phyloP scores from a whole-genome alignment of 2,797 vertebrate species.

The Poecilia velifera region DNA sequence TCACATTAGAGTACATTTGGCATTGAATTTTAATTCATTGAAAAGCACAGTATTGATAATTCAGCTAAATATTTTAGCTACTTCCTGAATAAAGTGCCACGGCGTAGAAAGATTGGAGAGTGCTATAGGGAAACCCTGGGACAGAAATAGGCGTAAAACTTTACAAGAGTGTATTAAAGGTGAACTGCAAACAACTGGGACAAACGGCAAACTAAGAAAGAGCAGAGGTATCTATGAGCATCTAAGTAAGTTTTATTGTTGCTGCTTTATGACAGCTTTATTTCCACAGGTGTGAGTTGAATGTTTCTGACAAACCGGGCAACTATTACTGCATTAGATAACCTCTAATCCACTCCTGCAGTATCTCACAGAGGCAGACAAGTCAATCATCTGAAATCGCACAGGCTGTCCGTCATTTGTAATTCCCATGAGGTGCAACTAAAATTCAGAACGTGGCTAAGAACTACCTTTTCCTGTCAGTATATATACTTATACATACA shows the following conservation, averaged over 20 bases:
- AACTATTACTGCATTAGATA: constrained; percentile 43
- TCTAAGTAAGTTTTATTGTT: constrained; percentile 13
- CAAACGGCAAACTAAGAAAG: background rate
- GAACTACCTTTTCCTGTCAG: constrained; percentile 12
- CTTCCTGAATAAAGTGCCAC: background rate
- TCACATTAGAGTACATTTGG: no score
- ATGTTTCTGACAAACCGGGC: constrained; percentile 43
- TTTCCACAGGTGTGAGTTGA: constrained; percentile 54
- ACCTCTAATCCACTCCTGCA: constrained; percentile 59
- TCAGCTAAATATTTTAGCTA: background rate
- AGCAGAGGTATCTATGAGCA: constrained; percentile 32
- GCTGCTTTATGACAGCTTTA: constrained; percentile 47
- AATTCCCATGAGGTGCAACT: constrained; percentile 26
- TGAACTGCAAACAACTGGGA: constrained; percentile 25
- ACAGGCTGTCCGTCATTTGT: constrained; percentile 17
- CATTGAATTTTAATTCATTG: no score
- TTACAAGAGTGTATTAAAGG: constrained; percentile 30
- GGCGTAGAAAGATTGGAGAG: background rate
- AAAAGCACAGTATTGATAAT: no score
- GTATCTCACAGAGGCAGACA: constrained; percentile 47
- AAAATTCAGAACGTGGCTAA: background rate
- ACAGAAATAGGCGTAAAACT: background rate
- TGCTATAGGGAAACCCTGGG: background rate
- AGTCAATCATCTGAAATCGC: constrained; percentile 56
- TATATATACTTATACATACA: background rate